A percentile compares a stretch with the other conserved stretches of the same genome.
Conservation (phyloP, 2,888 invertebrate species). For the Spatulosminthurus flaviceps region DNA sequence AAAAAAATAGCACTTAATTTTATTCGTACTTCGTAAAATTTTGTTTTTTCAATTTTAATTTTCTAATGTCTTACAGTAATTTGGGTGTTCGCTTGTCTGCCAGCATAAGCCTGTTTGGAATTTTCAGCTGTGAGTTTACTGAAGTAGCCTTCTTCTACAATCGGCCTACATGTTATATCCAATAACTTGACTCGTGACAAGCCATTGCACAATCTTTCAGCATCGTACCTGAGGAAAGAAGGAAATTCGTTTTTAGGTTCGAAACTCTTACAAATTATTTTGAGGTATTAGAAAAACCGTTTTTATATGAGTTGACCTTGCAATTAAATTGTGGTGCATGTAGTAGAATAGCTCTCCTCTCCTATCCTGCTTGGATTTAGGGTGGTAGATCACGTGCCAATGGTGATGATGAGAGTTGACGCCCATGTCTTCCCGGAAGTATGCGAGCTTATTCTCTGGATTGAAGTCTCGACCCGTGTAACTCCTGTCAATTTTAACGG, state of each 20-base stretch:
- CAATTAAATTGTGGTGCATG: slow-evolving; percentile 75
- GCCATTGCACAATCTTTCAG: slow-evolving; percentile 79
- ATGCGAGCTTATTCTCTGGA: slow-evolving; percentile 79
- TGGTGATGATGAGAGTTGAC: slow-evolving; percentile 91
- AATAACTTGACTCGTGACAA: slow-evolving; percentile 74
- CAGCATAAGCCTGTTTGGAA: slow-evolving; percentile 54
- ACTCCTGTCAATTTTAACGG: not conserved
- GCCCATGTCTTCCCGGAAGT: slow-evolving; percentile 83
- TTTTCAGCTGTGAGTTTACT: slow-evolving; percentile 72
- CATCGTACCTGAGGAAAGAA: slow-evolving; percentile 72
- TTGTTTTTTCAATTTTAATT: too few relatives aligned
- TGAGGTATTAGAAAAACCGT: slow-evolving; percentile 89
- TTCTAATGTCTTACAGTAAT: slow-evolving; percentile 45
- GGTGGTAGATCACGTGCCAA: slow-evolving; percentile 87
- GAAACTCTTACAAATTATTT: too few relatives aligned
- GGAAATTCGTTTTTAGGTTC: too few relatives aligned
- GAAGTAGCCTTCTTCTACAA: slow-evolving; percentile 83
- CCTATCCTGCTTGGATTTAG: slow-evolving; percentile 74
- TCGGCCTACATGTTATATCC: slow-evolving; percentile 72
- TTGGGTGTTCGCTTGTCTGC: slow-evolving; percentile 54
- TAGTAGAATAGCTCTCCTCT: slow-evolving; percentile 85
- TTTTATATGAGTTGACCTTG: too few relatives aligned
- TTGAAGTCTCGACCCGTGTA: slow-evolving; percentile 77
- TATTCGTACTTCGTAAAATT: too few relatives aligned
- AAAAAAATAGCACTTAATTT: not conserved